These are phyloP conservation scores for Oreochromis niloticus DNA, from an alignment of 2,113 vertebrate species.

Conservation along the genomic window DNA sequence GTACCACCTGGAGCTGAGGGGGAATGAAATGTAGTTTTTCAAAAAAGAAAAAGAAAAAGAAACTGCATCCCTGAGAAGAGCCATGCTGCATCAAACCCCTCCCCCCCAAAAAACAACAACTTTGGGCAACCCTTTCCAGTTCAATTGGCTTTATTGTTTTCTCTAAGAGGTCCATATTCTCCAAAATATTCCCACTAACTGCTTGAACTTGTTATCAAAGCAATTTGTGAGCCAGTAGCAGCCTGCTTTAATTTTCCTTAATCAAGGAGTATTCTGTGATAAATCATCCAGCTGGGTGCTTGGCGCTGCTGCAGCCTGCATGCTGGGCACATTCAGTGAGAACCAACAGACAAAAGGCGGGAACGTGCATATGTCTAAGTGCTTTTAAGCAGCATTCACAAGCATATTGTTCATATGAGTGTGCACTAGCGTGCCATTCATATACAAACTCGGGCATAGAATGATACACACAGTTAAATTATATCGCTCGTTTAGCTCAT, in stretches of 20 bases:
- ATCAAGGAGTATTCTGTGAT: constrained; percentile 68
- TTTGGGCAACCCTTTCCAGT: constrained; percentile 2
- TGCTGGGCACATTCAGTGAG: constrained; percentile 15
- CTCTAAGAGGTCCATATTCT: constrained; percentile 42
- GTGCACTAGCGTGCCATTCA: constrained; percentile 11
- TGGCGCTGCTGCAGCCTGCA: constrained; percentile 37
- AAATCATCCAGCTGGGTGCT: constrained; percentile 64
- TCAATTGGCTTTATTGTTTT: constrained; percentile 50
- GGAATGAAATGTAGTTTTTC: neutral
- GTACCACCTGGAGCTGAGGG: neutral
- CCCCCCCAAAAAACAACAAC: neutral
- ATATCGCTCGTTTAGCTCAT: neutral
- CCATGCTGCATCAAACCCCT: neutral
- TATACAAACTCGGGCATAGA: constrained; percentile 2
- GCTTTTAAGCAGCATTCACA: constrained; percentile 40
- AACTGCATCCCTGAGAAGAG: neutral
- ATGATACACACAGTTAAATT: neutral
- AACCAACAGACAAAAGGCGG: constrained; percentile 37
- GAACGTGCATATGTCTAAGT: constrained; percentile 39
- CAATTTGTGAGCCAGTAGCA: constrained; percentile 63
- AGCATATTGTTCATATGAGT: constrained; percentile 1
- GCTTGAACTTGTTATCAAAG: constrained; percentile 71
- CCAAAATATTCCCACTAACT: constrained; percentile 42
- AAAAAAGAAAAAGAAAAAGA: neutral
- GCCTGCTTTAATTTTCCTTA: constrained; percentile 69